These are phyloP conservation scores for Camptogramma bilineatum DNA, from an alignment of 2,888 invertebrate genomes.

Conservation along the genomic window DNA sequence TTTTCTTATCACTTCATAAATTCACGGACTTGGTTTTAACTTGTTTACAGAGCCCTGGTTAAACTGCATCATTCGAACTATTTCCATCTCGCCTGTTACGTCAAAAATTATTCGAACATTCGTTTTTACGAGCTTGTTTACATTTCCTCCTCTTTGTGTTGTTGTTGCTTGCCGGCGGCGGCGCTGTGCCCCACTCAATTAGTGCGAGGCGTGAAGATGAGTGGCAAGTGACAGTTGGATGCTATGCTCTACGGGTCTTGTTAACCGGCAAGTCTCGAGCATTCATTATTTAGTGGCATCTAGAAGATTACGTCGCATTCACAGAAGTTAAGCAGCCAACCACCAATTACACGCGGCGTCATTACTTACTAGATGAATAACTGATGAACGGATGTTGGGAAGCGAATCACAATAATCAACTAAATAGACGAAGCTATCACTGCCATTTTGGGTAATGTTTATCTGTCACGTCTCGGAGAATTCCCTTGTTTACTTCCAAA, in stretches of 20 bases:
- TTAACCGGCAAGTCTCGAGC: constrained; percentile 48
- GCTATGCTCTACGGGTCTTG: constrained; percentile 54
- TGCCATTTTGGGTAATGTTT: neutral
- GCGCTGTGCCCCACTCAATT: constrained; percentile 58
- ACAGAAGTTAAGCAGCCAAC: constrained; percentile 27
- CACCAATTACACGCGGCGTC: constrained; percentile 34
- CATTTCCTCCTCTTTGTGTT: constrained; percentile 49
- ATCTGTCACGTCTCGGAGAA: constrained; percentile 8
- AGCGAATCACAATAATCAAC: constrained; percentile 21
- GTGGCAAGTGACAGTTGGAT: constrained; percentile 56
- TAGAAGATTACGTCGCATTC: constrained; percentile 39
- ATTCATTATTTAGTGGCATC: constrained; percentile 58
- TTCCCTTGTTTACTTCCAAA: neutral
- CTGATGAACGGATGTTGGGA: constrained; percentile 31
- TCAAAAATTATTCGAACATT: constrained; percentile 41
- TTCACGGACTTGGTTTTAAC: constrained; percentile 18
- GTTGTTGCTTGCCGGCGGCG: constrained; percentile 45
- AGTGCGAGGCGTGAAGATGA: constrained; percentile 59
- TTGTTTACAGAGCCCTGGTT: constrained; percentile 30
- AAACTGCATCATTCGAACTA: constrained; percentile 37
- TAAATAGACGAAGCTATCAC: constrained; percentile 22
- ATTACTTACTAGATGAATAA: constrained; percentile 41
- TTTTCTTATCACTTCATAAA: constrained; percentile 24
- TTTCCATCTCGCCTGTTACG: constrained; percentile 30
- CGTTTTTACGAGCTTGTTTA: constrained; percentile 58